Percentiles rank a stretch among this genome's conserved stretches.
Conservation (phyloP, 2,113 vertebrate species). For the pig (Sus scrofa) region T2T-Sscrofa CM000827.6:98693001-98693500, state of each 20-base stretch:
- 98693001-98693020: not conserved
- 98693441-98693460: not conserved
- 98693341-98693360: conserved; percentile 10
- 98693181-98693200: not conserved
- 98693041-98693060: not conserved
- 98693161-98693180: not conserved
- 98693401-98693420: not conserved
- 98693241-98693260: not conserved
- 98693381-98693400: conserved; percentile 1
- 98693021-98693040: not conserved
- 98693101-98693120: not conserved
- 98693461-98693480: not conserved
- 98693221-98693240: not conserved
- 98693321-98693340: not conserved
- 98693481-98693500: not conserved
- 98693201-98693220: not conserved
- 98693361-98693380: not conserved
- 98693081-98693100: not conserved
- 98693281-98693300: not conserved
- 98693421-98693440: not conserved
- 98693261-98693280: not conserved
- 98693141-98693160: not conserved
- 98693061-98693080: not conserved
- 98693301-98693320: not conserved
- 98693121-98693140: not conserved